Conservation (phyloP, 35 echinoderm and acorn worm species). For the Heliocidaris tuberculata region DNA sequence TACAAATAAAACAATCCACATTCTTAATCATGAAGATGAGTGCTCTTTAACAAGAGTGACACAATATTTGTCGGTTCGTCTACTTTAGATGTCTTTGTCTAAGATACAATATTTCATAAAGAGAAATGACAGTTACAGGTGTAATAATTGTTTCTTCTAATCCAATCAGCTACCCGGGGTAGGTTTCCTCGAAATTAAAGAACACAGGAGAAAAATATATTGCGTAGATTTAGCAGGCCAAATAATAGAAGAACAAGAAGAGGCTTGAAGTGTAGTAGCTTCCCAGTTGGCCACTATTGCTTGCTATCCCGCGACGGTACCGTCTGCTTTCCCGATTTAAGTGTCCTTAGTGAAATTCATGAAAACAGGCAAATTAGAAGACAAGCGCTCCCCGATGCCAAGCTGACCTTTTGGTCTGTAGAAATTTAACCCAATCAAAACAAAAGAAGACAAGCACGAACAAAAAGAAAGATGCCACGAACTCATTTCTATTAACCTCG, state of each 20-base stretch:
- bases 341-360: slow-evolving; percentile 16
- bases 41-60: too few relatives aligned
- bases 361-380: slow-evolving; percentile 11
- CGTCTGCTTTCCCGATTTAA: not conserved
- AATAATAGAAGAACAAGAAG: not conserved
- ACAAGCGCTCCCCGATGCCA: not conserved
- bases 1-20: too few relatives aligned
- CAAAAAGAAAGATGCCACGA: not conserved
- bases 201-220: not conserved
- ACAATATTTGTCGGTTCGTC: too few relatives aligned
- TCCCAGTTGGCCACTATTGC: not conserved
- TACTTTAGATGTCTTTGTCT: not conserved
- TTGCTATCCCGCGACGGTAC: not conserved
- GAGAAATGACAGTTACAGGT: not conserved
- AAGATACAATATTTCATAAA: not conserved
- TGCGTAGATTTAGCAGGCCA: not conserved
- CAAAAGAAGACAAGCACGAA: not conserved
- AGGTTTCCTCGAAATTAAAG: not conserved
- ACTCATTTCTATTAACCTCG: not conserved
- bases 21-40: too few relatives aligned
- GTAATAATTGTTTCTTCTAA: not conserved
- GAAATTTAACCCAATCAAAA: not conserved
- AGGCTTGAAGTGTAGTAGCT: not conserved
- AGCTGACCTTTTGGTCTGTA: not conserved
- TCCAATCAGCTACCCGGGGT: not conserved